Evolutionary conservation across 1,140 invertebrate genomes (phyloP).

Genomic region (Meloidogyne hapla): DNA sequence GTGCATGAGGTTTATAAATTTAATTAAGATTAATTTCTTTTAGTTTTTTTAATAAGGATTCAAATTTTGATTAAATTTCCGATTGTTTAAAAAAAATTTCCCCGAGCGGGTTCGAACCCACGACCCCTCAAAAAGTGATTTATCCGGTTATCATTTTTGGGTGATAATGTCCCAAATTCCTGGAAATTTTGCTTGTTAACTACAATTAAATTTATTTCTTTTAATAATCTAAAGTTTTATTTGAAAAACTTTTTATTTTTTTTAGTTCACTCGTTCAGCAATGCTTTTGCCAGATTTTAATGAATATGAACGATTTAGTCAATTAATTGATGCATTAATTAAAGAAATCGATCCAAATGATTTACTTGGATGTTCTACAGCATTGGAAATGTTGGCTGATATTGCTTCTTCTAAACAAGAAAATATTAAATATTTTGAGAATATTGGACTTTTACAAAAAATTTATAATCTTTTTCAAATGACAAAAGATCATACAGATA

Average conservation of each 20-base stretch:
- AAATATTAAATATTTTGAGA: conserved; percentile 18
- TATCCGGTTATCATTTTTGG: too few relatives aligned
- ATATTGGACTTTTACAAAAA: conserved; percentile 23
- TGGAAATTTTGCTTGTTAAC: too few relatives aligned
- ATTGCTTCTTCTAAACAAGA: conserved; percentile 5
- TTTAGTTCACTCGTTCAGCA: conserved; percentile 27
- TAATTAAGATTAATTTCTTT: too few relatives aligned
- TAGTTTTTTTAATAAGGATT: background rate
- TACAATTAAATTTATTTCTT: too few relatives aligned
- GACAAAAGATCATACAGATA: conserved; percentile 16
- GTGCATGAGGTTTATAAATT: conserved; percentile 12
- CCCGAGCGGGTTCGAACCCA: background rate
- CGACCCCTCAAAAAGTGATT: too few relatives aligned
- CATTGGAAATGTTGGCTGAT: conserved; percentile 27
- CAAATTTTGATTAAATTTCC: background rate
- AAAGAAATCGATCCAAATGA: conserved; percentile 11
- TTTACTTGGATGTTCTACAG: conserved; percentile 21
- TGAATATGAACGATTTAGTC: conserved; percentile 3
- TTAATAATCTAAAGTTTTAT: too few relatives aligned
- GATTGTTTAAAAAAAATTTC: background rate
- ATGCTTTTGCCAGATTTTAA: conserved; percentile 20
- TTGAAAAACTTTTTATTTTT: too few relatives aligned
- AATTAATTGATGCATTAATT: conserved; percentile 8
- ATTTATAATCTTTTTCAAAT: conserved; percentile 14
- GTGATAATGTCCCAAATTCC: too few relatives aligned